A percentile compares a stretch with the other conserved stretches of the same genome.
Evolutionary conservation across 2,888 invertebrate genomes (phyloP).

Genomic region (Adelphocoris suturalis): DNA sequence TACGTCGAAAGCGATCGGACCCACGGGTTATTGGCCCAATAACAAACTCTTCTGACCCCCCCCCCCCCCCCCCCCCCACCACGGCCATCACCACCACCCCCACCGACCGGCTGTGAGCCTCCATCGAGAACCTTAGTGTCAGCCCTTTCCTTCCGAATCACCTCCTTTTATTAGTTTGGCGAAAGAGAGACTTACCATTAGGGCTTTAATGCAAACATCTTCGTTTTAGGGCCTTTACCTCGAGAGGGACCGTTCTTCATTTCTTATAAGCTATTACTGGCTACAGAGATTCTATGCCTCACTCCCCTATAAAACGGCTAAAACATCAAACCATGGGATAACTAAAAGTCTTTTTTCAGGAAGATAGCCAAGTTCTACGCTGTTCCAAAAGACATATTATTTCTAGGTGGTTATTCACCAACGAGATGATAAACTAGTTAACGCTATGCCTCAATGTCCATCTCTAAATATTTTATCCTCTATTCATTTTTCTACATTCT

Average conservation of each 20-base stretch:
- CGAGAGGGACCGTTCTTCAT: neutral
- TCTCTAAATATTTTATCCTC: too few relatives aligned
- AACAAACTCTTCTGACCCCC: conserved; percentile 52
- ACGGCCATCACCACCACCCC: too few relatives aligned
- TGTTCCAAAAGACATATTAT: too few relatives aligned
- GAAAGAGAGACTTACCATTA: conserved; percentile 50
- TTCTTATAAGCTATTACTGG: neutral
- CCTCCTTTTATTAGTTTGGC: conserved; percentile 63
- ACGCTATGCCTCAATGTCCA: too few relatives aligned
- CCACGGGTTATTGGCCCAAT: conserved; percentile 53
- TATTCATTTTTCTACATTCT: too few relatives aligned
- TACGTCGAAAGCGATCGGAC: conserved; percentile 32
- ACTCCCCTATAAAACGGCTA: neutral
- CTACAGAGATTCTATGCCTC: neutral
- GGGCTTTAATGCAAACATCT: conserved; percentile 59
- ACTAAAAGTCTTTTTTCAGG: conserved; percentile 5
- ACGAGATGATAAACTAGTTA: too few relatives aligned
- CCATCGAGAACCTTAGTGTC: conserved; percentile 14
- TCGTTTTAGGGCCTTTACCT: conserved; percentile 42
- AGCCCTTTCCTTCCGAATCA: conserved; percentile 57
- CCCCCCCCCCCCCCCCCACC: too few relatives aligned
- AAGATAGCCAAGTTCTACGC: neutral
- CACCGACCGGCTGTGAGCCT: neutral
- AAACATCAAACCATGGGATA: neutral
- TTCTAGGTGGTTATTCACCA: too few relatives aligned